Evolutionary conservation across 2,797 vertebrate genomes (phyloP), one percentile per base, ranked within the genome.

Genomic region (Etheostoma perlongum): DNA sequence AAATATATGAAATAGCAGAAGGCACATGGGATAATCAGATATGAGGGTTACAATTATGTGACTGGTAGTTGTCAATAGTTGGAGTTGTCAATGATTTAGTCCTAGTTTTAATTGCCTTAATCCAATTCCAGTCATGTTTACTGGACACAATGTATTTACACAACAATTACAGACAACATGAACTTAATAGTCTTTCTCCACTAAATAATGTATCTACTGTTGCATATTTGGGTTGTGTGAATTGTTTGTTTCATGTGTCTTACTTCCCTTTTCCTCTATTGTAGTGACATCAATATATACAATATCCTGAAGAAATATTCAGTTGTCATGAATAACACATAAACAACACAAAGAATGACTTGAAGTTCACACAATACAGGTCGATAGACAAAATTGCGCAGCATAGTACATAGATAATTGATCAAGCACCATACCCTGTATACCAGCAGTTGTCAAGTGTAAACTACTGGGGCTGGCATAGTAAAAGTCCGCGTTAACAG

Each of bases 361-460:
- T 27, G 2, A 53, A 33, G 33, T 72, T 66, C 33, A 23, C 10
- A 55, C 52, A 11, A 60, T 44, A 60, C 16, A 11, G 33, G 1
- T 21, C 25, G 16, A 59, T 12, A n/a, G 18, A 53, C 14, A 61
- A n/a, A 16, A 44, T 7, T 40, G 14, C 36, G 15, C 15, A 59
- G 36, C 30, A 61, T 23, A 13, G 13, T 58, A 33, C 55, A 57
- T 9, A 47, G n/a, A 63, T 48, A 36, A 66, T 15, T 74, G 5
- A 69, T 54, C 3, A 66, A 88, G 81, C 77, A 81, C 73, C 84
- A 71, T 75, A 25, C 69, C 27, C 14, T 52, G 58, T 64, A 68
- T 46, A 63, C 65, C 80, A 83, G 68, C 21, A 74, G 27, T 67
- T 76, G 23, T 53, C 52, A 53, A 55, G 23, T 72, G 52, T 76